Base-by-base conservation (phyloP, 2,113 vertebrate genomes). In the Muntiacus reevesi region DNA sequence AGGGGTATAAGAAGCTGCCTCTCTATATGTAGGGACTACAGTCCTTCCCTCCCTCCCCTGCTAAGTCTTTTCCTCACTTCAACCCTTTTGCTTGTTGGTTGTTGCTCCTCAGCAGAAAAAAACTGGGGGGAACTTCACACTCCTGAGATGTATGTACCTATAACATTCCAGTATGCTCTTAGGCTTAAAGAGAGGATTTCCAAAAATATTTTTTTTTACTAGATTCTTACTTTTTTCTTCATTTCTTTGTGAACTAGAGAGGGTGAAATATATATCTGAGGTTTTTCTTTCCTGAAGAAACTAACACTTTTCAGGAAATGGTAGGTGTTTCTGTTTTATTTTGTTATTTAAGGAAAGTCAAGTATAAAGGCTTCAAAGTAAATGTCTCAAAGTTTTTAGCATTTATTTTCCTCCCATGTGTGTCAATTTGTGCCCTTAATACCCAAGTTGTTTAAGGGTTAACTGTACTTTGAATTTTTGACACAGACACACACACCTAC, bases 91-190 rank as follows among this genome's bases (percentile, higher is more conserved):
- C 6, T 86, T 78, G 30, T 27, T 84, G 83, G 43, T 82, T 59
- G 74, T 43, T 87, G n/a, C n/a, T 79, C 59, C 30, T 87, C 79
- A 92, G 60, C 45, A 87, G 60, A 95, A 52, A 95, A 96, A 96
- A 94, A 76, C 40, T 45, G 50, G 17, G 23, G 25, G 52, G n/a
- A 33, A 23, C 47, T 21, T 93, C 57, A 85, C 43, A 50, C 12
- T 83, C 74, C 50, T 84, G 64, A 13, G 25, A 84, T 84, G 1
- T 94, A 76, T 88, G 1, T 94, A 76, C 52, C 57, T 81, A 30
- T 17, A 89, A 88, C 45, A 88, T 79, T 94, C 50, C 33, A 50
- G 47, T 92, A 23, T 81, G 30, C 82, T 54, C 10, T 86, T 43
- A 62, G 57, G 30, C 81, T 52, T 95, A 8, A 92, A 88, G n/a